phyloP scores from a whole-genome alignment of 2,113 vertebrate genomes.

The Pedetes capensis region DNA sequence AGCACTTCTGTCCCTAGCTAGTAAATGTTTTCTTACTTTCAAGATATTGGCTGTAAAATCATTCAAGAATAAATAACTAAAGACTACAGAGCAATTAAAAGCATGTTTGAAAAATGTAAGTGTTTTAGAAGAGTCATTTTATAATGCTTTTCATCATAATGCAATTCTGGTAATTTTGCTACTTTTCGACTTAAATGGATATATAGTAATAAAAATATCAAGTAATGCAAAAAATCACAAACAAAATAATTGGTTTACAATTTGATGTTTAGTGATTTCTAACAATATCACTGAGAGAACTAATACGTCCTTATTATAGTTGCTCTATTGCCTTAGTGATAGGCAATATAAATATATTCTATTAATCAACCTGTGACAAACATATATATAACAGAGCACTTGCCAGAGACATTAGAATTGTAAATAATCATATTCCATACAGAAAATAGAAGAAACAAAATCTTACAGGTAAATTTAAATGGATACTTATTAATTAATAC shows the following conservation, averaged over 20 bases:
- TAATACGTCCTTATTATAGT: background rate
- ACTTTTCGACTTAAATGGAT: background rate
- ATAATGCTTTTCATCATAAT: background rate
- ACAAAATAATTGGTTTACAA: background rate
- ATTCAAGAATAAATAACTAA: slow-evolving; percentile 29
- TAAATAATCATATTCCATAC: background rate
- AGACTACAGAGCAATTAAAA: background rate
- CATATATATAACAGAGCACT: background rate
- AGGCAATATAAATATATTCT: background rate
- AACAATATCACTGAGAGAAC: background rate
- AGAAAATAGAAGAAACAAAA: background rate
- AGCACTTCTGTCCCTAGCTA: background rate
- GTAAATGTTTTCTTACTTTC: slow-evolving; percentile 30
- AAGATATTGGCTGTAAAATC: slow-evolving; percentile 6
- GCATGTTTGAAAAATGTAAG: background rate
- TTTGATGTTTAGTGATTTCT: background rate
- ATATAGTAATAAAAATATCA: background rate
- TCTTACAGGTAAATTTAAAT: background rate
- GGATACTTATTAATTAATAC: background rate
- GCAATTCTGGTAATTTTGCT: background rate
- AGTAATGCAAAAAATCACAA: background rate
- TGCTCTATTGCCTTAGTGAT: background rate
- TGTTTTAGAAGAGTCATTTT: slow-evolving; percentile 17
- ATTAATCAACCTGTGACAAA: background rate
- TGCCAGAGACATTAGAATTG: background rate